Evolutionary conservation across 2,113 vertebrate species (phyloP), one percentile per base, ranked within the genome.

Genomic region (Phycodurus eques): DNA sequence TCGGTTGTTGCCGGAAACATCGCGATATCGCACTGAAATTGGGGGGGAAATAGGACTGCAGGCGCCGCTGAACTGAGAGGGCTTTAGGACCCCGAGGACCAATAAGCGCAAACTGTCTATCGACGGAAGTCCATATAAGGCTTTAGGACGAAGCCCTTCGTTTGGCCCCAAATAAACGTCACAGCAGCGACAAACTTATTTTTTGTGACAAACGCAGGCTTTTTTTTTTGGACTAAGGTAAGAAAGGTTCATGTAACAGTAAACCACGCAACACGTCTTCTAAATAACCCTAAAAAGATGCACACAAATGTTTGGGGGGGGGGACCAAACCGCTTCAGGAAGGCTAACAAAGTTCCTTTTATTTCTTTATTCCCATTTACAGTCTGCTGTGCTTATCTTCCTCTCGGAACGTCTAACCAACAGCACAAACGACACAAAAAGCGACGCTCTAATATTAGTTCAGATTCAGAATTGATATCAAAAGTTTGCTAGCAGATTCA

Each of bases 1-100:
- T 78, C 71, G 75, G 22, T 10, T 64, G 63, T 47, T 12, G 71
- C 83, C 15, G 77, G 79, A 78, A 72, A 77, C 20, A 20, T 54
- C 56, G 60, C 51, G 47, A 31, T 12, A 72, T 42, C 31, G 13
- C 14, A 35, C 12, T 14, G 31, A 19, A 35, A 3, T 56, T 51
- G 2, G 17, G 13, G 14, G 49, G 17, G 14, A 8, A 22, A 10
- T 57, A 22, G 2, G 15, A 9, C 14, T 19, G 14, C 6, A 20
- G 31, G 6, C 10, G 9, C 9, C 10, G 12, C 4, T 15, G 31
- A 31, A 33, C 4, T 5, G 1, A 5, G 9, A 1, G 3, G 42
- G 12, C 39, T 65, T 22, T 65, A 46, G 42, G 42, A 65, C 62
- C 62, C 20, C 1, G 22, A n/a, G 42, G 19, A 15, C 4, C 15